Base-by-base conservation (phyloP, 2,797 vertebrate genomes). In the Naso thynnoides region DNA sequence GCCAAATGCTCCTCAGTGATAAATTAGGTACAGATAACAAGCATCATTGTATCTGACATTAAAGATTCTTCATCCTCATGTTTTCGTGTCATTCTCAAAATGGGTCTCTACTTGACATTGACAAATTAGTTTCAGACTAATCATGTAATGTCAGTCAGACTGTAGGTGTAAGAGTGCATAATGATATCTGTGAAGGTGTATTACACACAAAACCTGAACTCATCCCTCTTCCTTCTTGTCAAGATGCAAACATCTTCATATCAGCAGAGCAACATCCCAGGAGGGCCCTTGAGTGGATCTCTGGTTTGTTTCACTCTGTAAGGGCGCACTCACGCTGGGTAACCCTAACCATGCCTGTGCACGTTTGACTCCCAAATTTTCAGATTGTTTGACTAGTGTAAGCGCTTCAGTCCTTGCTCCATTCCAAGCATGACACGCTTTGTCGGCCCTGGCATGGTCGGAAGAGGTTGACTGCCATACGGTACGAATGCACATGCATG, bases 191-290 rank as follows among this genome's bases (percentile, higher is more conserved):
- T 27, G 24, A 15, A 26, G 33, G 36, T 31, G 13, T 23, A 15
- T 45, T 9, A 23, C 27, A 38, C 18, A 31, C 38, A 41, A 23
- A 79, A 68, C 56, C 50, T 36, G 67, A 82, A 63, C 50, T 62
- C 61, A 73, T 72, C 53, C 45, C 49, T 41, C 68, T 84, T 77
- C 64, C 67, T 72, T 61, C 67, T 73, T 54, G 45, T 27, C 47
- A 60, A 60, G 5, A 52, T n/a, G 47, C 49, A 58, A 26, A 48
- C 24, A 19, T 3, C 10, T 33, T 42, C 16, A 58, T 67, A 53
- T 85, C 73, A 60, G 53, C 48, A 18, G 23, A 64, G 58, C 54
- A 53, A 63, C 63, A 26, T 73, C 76, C 66, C 53, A 60, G 48
- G 67, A 73, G 65, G 73, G n/a, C 52, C 10, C 42, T 63, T 64